phyloP scores from a whole-genome alignment of 2,888 invertebrate species.

The Dinocampus coccinellae region DNA sequence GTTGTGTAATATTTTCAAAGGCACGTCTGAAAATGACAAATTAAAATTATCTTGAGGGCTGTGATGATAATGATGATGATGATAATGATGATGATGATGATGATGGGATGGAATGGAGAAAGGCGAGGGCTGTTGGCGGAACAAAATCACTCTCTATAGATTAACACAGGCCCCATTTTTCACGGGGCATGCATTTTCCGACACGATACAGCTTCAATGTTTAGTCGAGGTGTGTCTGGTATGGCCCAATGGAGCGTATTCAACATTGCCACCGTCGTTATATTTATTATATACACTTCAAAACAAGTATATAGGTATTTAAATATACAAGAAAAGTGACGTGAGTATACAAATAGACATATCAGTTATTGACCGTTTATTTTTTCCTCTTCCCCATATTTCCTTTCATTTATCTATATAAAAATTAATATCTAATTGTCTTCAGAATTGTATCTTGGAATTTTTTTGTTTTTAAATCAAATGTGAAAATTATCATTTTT shows the following conservation, averaged over 20 bases:
- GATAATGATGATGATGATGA: background rate
- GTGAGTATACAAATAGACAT: slow-evolving; percentile 24
- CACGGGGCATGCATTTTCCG: slow-evolving; percentile 52
- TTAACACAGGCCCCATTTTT: slow-evolving; percentile 29
- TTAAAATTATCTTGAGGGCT: background rate
- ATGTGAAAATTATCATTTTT: no score
- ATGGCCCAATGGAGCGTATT: slow-evolving; percentile 64
- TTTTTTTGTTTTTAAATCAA: no score
- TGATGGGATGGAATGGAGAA: background rate
- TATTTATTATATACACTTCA: slow-evolving; percentile 27
- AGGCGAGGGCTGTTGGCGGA: background rate
- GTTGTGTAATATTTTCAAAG: background rate
- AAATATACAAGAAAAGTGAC: background rate
- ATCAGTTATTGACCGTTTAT: slow-evolving; percentile 44
- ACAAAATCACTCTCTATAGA: background rate
- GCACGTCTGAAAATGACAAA: background rate
- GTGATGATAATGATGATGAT: slow-evolving; percentile 16
- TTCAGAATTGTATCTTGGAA: no score
- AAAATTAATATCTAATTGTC: no score
- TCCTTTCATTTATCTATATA: background rate
- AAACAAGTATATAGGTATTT: slow-evolving; percentile 24
- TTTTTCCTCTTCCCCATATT: no score
- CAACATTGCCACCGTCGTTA: slow-evolving; percentile 21
- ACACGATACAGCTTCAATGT: slow-evolving; percentile 38
- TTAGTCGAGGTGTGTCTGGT: slow-evolving; percentile 62